Percentiles rank a stretch among this genome's conserved stretches.
Evolutionary conservation across 2,113 vertebrate genomes (phyloP).

Genomic region (Corythaeola cristata): DNA sequence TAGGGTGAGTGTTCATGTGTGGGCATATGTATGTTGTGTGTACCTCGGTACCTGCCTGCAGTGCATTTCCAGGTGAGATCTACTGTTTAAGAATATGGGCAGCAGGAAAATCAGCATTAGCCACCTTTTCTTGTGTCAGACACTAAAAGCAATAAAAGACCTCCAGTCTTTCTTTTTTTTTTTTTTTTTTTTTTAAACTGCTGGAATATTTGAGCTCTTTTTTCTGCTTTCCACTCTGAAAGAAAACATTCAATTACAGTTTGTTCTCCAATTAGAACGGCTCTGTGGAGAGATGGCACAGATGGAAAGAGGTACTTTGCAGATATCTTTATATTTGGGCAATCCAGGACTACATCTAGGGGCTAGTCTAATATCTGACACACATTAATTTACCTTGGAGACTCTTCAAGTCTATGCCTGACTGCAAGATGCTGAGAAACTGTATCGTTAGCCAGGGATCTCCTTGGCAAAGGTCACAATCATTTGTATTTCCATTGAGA

Average conservation of each 20-base stretch:
- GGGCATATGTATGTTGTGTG: neutral
- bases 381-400: neutral
- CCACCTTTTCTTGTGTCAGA: neutral
- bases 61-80: neutral
- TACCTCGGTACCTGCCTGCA: neutral
- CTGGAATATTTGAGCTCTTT: neutral
- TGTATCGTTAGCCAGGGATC: neutral
- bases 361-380: neutral
- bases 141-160: neutral
- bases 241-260: neutral
- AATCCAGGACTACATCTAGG: neutral
- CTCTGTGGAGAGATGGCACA: neutral
- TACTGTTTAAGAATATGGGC: neutral
- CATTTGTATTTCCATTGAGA: constrained; percentile 9
- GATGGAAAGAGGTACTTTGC: neutral
- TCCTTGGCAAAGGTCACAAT: constrained; percentile 47
- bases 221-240: neutral
- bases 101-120: neutral
- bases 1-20: neutral
- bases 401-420: neutral
- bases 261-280: neutral
- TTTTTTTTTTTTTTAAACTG: neutral
- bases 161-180: neutral
- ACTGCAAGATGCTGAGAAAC: neutral
- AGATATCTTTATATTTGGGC: neutral